Evolutionary conservation across 2,797 vertebrate species (phyloP).

Genomic region (Acipenser transmontanus): DNA sequence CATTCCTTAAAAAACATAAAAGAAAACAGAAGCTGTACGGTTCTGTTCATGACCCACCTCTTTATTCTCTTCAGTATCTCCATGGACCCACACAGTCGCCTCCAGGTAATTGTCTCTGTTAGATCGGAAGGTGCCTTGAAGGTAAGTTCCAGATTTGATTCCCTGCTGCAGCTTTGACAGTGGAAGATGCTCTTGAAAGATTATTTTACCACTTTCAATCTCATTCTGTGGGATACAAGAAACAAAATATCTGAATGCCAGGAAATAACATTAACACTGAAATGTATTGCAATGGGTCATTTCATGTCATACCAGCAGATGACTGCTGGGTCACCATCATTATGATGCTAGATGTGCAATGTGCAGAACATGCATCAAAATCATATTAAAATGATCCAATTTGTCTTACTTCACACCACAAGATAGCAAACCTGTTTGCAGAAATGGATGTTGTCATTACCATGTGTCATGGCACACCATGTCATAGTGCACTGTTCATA

Average conservation of each 20-base stretch:
- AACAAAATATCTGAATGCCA: neutral
- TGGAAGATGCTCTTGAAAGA: slow-evolving; percentile 88
- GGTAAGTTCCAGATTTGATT: slow-evolving; percentile 78
- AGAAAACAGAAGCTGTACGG: too few species aligned
- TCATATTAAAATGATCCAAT: too few species aligned
- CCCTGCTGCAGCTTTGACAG: slow-evolving; percentile 87
- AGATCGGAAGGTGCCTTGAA: slow-evolving; percentile 88
- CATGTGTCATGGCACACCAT: too few species aligned
- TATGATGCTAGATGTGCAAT: too few species aligned
- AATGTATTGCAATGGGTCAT: neutral
- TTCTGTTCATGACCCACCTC: slow-evolving; percentile 59
- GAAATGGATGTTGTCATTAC: too few species aligned
- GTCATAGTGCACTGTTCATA: too few species aligned
- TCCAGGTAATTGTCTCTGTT: slow-evolving; percentile 95
- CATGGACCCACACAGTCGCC: slow-evolving; percentile 85
- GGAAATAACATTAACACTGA: neutral
- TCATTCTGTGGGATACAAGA: slow-evolving; percentile 62
- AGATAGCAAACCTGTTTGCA: too few species aligned
- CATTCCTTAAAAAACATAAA: too few species aligned
- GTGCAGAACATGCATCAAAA: too few species aligned
- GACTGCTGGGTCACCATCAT: too few species aligned
- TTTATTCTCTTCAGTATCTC: slow-evolving; percentile 72
- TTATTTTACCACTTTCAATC: slow-evolving; percentile 71
- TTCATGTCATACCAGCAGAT: neutral
- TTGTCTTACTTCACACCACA: too few species aligned